Base-by-base conservation (phyloP, 2,888 invertebrate genomes). In the Sipha maydis region DNA sequence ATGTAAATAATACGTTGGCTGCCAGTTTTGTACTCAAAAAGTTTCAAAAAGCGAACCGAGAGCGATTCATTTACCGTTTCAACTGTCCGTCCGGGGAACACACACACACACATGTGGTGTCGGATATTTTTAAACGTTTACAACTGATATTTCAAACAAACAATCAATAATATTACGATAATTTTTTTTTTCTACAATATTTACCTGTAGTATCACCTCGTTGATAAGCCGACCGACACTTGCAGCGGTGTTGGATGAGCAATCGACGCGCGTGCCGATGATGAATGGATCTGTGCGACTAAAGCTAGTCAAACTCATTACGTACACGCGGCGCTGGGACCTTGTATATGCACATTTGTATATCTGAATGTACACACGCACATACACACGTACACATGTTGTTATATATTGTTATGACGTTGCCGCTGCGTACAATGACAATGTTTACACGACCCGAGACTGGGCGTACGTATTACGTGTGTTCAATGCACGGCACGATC, bases 211-310 rank as follows among this genome's bases (percentile, higher is more conserved):
- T 48, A 48, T 48, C 14, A 14, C 48, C 2, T 8, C 2, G 11
- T 3, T 41, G 41, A 41, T 41, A 41, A 41, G 48, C 48, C 48
- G 48, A 1, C 48, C 48, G 48, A 7, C 48, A 48, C 48, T 48
- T 2, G 48, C 69, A 3, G 9, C 69, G 28, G 28, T 25, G 69
- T 11, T 69, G 9, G 25, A 25, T 17, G 28, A 7, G 31, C 31
- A 54, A 34, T 83, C 14, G 48, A 69, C 85, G 78, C 85, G 77
- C 54, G 67, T 48, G 67, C 31, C 78, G 69, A 41, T 14, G 41
- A 56, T n/a, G 85, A 79, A 71, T 71, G 78, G 54, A 78, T 71
- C 71, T 11, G 85, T 71, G n/a, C 78, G 71, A 85, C 85, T 85
- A 78, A 85, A 85, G 78, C 85, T 34, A 78, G 56, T 56, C 54